phyloP scores from a whole-genome alignment of 2,113 vertebrate species.

The Sinocyclocheilus anophthalmus region DNA sequence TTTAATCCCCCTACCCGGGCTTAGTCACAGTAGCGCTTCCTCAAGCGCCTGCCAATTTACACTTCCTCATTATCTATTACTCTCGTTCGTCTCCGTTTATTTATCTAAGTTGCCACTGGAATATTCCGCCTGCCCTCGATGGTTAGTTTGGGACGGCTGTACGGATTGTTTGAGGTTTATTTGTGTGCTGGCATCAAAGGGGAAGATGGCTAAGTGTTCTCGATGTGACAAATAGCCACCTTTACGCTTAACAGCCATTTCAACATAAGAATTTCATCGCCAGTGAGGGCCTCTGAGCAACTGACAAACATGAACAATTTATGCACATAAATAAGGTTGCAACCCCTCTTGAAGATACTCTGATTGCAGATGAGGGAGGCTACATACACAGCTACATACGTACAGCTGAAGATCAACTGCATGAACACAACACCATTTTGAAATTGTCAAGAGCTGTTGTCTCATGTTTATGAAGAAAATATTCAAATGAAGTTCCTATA shows the following conservation, averaged over 20 bases:
- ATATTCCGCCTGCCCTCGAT: slow-evolving; percentile 35
- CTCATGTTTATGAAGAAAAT: neutral
- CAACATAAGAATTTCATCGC: slow-evolving; percentile 28
- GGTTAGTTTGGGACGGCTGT: slow-evolving; percentile 48
- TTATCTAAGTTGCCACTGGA: slow-evolving; percentile 46
- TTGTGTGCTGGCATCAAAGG: slow-evolving; percentile 46
- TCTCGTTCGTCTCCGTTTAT: slow-evolving; percentile 31
- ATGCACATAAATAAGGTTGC: slow-evolving; percentile 17
- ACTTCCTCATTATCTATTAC: slow-evolving; percentile 57
- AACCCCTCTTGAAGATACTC: neutral
- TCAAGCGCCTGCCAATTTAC: slow-evolving; percentile 60
- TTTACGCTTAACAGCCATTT: slow-evolving; percentile 29
- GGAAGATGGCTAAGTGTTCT: neutral
- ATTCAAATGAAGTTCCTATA: neutral
- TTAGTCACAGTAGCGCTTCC: slow-evolving; percentile 61
- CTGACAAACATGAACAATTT: neutral
- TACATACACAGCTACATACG: neutral
- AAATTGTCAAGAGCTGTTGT: neutral
- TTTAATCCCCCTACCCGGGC: slow-evolving; percentile 58
- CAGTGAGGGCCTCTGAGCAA: slow-evolving; percentile 20
- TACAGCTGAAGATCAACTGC: neutral
- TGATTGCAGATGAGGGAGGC: neutral
- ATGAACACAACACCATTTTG: neutral
- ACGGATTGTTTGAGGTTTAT: slow-evolving; percentile 48
- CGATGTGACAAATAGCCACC: slow-evolving; percentile 31